phyloP scores from a whole-genome alignment of 2,113 vertebrate species.

The Cyanoderma ruficeps region DNA sequence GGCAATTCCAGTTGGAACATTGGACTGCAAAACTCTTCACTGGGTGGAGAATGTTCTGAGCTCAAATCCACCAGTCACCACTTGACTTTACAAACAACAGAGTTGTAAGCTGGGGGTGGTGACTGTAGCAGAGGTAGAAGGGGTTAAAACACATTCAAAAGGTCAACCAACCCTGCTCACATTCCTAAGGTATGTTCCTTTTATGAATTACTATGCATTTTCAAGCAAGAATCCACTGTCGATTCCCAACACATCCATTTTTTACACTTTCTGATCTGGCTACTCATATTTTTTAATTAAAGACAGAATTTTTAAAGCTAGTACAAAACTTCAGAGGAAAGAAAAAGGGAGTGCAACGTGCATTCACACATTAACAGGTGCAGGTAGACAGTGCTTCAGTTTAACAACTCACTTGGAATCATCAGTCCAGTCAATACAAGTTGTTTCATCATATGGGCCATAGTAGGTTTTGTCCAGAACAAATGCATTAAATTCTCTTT shows the following conservation, averaged over 20 bases:
- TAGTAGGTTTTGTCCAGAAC: conserved; percentile 94
- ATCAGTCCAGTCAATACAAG: conserved; percentile 95
- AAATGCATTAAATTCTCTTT: conserved; percentile 91
- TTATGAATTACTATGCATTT: not conserved
- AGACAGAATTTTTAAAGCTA: not conserved
- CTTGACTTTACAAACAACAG: not conserved
- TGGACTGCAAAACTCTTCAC: not conserved
- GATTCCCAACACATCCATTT: not conserved
- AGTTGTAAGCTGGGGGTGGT: not conserved
- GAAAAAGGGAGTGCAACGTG: not conserved
- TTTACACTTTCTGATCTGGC: not conserved
- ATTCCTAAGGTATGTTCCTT: not conserved
- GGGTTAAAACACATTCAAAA: not conserved
- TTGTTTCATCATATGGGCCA: conserved; percentile 94
- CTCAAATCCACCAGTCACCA: not conserved
- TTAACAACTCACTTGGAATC: conserved; percentile 87
- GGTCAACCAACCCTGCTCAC: not conserved
- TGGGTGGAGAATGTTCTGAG: not conserved
- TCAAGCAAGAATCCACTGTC: not conserved
- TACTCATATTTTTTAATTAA: not conserved
- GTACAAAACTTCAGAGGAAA: not conserved
- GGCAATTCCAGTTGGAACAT: not conserved
- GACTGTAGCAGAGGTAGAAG: not conserved
- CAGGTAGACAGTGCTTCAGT: not conserved
- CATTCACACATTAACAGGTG: not conserved